Base-by-base conservation (phyloP, 2,888 invertebrate species). In the Ophion ellenae region DNA sequence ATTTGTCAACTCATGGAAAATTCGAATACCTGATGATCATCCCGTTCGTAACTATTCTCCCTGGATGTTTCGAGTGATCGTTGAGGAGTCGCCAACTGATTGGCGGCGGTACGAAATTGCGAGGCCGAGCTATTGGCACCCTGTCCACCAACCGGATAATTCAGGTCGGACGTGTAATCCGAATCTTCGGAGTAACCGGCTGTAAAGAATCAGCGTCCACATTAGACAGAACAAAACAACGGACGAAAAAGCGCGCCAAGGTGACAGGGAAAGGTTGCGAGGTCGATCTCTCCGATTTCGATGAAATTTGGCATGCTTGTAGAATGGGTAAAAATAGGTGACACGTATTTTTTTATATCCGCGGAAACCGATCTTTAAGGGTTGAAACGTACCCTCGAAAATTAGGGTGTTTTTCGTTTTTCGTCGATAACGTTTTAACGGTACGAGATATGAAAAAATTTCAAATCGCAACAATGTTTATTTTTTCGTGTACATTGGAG, bases 181-280 rank as follows among this genome's bases (percentile, higher is more conserved):
- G 98, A 98, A 95, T 99, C 99, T 95, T 99, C 99, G 75, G 98
- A 98, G 94, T 98, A 97, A 84, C 98, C 98, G 94, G 98, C 98
- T 98, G 95, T 90, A 96, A 95, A 76, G 91, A 74, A 71, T 81
- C 63, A 71, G 6, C 6, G 14, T 69, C 24, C 17, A 17, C 9
- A n/a, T 69, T 28, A 61, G 5, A 14, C 57, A 10, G 4, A 20
- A 17, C 0, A 17, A 70, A 61, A 45, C 9, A 24, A 9, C 28
- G 57, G 17, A 20, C 11, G 24, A 57, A 2, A 17, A 40, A 40
- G 9, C 40, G 7, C 7, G 40, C 7, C 40, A 40, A 9, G 17
- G 6, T 14, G 24, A 24, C 24, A 24, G 1, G 24, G 1, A 24
- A 24, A 24, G 24, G 24, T 24, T 24, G 24, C 24, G 24, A 24